Base-by-base conservation (phyloP, 2,888 invertebrate species). In the Sarcophaga variegata region DNA sequence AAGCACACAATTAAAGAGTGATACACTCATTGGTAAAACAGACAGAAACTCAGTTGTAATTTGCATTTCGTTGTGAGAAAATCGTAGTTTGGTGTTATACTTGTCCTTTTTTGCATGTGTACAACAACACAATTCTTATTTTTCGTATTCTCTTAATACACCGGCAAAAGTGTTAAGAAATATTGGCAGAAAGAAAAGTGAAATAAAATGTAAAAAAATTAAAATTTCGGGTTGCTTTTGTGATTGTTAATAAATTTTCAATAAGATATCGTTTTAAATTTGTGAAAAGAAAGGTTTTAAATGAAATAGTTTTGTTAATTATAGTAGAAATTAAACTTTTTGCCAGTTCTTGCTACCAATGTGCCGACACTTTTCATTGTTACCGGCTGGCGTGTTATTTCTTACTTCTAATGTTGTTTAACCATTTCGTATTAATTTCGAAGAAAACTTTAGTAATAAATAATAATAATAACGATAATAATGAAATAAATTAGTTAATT, bases 21-120 rank as follows among this genome's bases (percentile, higher is more conserved):
- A 74, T 45, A 59, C 62, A 59, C 86, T 78, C 86, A 64, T 86
- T 86, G 86, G 86, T 82, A 82, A 71, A 86, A 86, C 20, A 66
- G 11, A 60, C n/a, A 47, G n/a, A 10, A 20, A 81, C 81, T 83
- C 83, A 86, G 86, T 86, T 83, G 83, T 81, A 81, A 77, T 81
- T 86, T 80, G 86, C 78, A 81, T 75, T 83, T 86, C 78, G 76
- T 86, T 81, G 74, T 69, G 81, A 69, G 66, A 70, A 81, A 74
- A 69, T 77, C 76, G 70, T 74, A 45, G 70, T 37, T 63, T 69
- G 45, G 69, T 70, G 17, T 37, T 69, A 64, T 75, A 62, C 60
- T 66, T 62, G 80, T 85, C 77, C 60, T 71, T 60, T 25, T 59
- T 54, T 14, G 2, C 4, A n/a, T n/a, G 4, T 54, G 59, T 17